These are phyloP conservation scores for Podarcis lilfordi DNA, from an alignment of 2,797 vertebrate species.

Conservation along the genomic window DNA sequence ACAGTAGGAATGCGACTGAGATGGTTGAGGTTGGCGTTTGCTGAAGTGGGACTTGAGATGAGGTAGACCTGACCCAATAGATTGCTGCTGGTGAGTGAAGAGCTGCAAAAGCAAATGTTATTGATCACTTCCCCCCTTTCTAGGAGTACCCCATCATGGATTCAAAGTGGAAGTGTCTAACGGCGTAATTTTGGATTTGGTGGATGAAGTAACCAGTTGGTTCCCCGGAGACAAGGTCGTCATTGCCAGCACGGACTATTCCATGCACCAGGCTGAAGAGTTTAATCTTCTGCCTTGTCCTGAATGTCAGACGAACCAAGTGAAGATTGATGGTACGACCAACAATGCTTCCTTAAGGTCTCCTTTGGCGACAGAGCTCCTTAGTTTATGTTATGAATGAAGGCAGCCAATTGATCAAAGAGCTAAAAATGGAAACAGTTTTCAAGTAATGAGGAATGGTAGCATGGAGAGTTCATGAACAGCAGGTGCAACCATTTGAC, in stretches of 20 bases:
- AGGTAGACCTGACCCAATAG: background rate
- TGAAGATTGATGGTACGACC: conserved; percentile 85
- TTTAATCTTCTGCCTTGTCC: conserved; percentile 77
- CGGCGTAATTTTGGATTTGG: conserved; percentile 83
- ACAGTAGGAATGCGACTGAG: background rate
- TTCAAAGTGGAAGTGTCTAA: conserved; percentile 68
- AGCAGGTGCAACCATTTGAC: too few relatives aligned
- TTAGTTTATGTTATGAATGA: background rate
- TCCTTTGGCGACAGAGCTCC: background rate
- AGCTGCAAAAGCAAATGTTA: background rate
- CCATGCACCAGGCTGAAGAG: conserved; percentile 80
- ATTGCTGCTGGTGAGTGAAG: background rate
- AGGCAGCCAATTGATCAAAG: background rate
- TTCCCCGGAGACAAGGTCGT: conserved; percentile 72
- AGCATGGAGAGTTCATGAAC: background rate
- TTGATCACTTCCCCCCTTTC: conserved; percentile 13
- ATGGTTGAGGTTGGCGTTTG: background rate
- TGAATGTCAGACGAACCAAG: conserved; percentile 80
- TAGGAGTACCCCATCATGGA: conserved; percentile 65
- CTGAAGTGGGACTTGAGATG: background rate
- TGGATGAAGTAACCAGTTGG: conserved; percentile 77
- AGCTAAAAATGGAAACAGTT: background rate
- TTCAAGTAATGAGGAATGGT: background rate
- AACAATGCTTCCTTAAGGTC: background rate
- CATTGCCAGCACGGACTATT: conserved; percentile 78